Evolutionary conservation across 2,797 vertebrate genomes (phyloP).

Genomic region (Spatula clypeata): DNA sequence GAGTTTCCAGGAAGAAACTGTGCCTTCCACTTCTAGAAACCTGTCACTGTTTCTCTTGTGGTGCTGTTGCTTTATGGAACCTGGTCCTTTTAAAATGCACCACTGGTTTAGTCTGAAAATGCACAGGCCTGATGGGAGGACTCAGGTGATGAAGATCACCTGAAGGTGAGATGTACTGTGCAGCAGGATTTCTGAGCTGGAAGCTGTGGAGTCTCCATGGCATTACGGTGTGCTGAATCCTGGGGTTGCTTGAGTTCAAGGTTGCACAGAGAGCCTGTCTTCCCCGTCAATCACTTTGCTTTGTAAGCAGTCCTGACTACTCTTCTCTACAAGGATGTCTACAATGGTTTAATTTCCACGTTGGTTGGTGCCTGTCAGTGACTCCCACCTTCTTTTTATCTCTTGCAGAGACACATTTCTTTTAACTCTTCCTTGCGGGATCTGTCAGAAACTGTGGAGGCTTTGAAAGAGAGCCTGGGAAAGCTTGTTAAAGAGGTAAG

Average conservation of each 20-base stretch:
- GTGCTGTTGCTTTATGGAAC: background rate
- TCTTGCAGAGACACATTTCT: constrained; percentile 84
- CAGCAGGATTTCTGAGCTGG: background rate
- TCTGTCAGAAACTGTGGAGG: constrained; percentile 87
- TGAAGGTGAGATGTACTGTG: background rate
- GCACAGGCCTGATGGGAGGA: background rate
- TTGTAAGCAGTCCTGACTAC: background rate
- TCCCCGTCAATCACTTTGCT: background rate
- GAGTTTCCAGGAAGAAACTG: background rate
- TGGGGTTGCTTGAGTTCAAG: background rate
- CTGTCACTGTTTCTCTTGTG: background rate
- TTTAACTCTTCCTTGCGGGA: constrained; percentile 83
- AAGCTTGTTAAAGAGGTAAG: constrained; percentile 91
- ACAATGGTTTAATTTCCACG: constrained; percentile 24
- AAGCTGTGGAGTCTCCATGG: background rate
- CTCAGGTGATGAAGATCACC: background rate
- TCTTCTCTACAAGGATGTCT: background rate
- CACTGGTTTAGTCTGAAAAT: background rate
- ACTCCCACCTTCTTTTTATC: constrained; percentile 33
- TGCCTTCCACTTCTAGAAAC: background rate
- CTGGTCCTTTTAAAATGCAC: background rate
- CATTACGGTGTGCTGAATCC: background rate
- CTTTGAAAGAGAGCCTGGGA: constrained; percentile 88
- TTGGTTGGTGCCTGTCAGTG: constrained; percentile 39
- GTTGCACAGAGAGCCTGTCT: background rate